Percentiles rank a stretch among this genome's conserved stretches.
phyloP scores from a whole-genome alignment of 2,113 vertebrate genomes.

The human region GRCh38 chr22:21107001-21107500 shows the following conservation, averaged over 20 bases:
- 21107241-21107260: no score
- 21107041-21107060: no score
- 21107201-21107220: no score
- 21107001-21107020: neutral
- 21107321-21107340: neutral
- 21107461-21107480: rapidly evolving
- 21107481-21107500: neutral
- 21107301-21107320: neutral
- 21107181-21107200: no score
- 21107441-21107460: neutral
- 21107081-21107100: no score
- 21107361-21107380: neutral
- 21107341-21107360: neutral
- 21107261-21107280: neutral
- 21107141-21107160: no score
- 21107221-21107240: no score
- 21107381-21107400: neutral
- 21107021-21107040: neutral
- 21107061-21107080: no score
- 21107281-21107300: neutral
- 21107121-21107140: no score
- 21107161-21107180: no score
- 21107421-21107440: neutral
- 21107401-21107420: neutral
- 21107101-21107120: no score